phyloP scores from a whole-genome alignment of 2,797 vertebrate species.

The Pangasius mekongensis region DNA sequence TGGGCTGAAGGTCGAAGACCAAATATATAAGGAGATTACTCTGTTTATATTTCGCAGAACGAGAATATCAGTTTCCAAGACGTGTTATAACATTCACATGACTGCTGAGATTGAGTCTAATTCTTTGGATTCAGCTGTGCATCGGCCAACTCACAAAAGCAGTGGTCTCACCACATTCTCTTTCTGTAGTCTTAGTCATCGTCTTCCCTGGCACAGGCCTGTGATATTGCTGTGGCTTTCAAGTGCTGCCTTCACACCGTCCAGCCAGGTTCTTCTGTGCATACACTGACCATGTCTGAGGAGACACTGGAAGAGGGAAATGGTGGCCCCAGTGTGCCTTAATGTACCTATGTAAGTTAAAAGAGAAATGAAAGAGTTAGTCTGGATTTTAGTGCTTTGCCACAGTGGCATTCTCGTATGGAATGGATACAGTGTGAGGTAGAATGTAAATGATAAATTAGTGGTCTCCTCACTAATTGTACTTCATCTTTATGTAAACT shows the following conservation, averaged over 20 bases:
- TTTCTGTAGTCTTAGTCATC: conserved; percentile 48
- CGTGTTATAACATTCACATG: neutral
- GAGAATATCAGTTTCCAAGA: neutral
- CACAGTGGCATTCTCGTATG: neutral
- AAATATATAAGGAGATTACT: neutral
- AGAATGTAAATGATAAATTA: conserved; percentile 10
- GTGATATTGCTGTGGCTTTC: conserved; percentile 74
- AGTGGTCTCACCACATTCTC: conserved; percentile 26
- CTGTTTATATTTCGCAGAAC: neutral
- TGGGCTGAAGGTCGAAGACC: neutral
- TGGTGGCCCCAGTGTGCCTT: neutral
- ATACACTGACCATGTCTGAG: conserved; percentile 48
- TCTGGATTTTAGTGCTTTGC: neutral
- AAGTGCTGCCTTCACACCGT: conserved; percentile 70
- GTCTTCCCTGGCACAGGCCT: conserved; percentile 66
- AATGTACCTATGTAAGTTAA: neutral
- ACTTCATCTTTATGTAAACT: neutral
- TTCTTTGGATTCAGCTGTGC: conserved; percentile 13
- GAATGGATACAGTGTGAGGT: neutral
- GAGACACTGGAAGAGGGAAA: conserved; percentile 37
- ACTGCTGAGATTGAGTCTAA: conserved; percentile 4
- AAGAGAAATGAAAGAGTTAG: neutral
- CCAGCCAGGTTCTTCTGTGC: conserved; percentile 67
- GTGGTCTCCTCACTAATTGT: neutral
- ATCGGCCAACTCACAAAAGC: conserved; percentile 13